Evolutionary conservation across 2,113 vertebrate genomes (phyloP).

Genomic region (Archocentrus centrarchus): DNA sequence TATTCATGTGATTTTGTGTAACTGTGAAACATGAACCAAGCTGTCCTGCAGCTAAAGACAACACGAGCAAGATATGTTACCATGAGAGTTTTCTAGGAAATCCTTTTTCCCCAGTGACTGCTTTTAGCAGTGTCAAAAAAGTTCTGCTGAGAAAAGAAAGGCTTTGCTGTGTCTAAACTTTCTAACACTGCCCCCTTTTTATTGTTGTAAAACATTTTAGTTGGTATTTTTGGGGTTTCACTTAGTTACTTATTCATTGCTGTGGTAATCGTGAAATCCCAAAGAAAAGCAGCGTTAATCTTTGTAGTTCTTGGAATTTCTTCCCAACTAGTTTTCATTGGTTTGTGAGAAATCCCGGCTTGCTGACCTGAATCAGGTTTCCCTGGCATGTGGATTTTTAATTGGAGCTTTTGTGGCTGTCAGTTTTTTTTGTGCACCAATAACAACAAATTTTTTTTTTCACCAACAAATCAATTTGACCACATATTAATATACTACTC

Average conservation of each 20-base stretch:
- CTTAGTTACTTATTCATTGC: background rate
- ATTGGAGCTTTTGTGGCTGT: conserved; percentile 31
- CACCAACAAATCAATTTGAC: background rate
- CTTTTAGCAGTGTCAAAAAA: background rate
- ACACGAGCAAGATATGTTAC: background rate
- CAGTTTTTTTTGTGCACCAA: conserved; percentile 13
- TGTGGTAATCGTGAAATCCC: background rate
- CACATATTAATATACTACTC: background rate
- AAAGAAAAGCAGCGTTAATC: background rate
- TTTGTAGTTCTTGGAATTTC: background rate
- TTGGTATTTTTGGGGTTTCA: background rate
- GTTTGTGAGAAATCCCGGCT: conserved; percentile 42
- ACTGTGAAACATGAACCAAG: background rate
- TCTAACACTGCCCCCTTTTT: background rate
- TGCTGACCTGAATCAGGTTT: conserved; percentile 13
- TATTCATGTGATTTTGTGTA: background rate
- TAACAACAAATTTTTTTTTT: background rate
- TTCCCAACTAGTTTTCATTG: conserved; percentile 22
- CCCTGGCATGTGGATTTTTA: conserved; percentile 25
- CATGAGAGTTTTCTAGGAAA: background rate
- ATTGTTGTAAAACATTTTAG: background rate
- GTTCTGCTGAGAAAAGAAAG: background rate
- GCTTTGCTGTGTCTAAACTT: background rate
- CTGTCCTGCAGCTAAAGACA: background rate
- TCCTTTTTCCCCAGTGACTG: background rate